phyloP scores from a whole-genome alignment of 2,888 invertebrate genomes.

The Perdita meconis region DNA sequence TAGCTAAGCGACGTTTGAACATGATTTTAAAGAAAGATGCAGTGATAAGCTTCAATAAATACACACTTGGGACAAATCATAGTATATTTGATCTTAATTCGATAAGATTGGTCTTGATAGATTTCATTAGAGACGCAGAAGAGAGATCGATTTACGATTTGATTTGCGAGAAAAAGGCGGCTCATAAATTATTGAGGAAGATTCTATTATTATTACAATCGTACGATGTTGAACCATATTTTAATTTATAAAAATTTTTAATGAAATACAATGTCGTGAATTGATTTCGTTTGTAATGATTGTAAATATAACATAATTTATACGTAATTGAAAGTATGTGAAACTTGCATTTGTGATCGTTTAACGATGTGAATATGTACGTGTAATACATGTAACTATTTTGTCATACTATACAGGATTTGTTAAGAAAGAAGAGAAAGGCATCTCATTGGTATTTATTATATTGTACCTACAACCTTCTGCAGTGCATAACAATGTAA shows the following conservation, averaged over 20 bases:
- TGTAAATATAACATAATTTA: too few relatives aligned
- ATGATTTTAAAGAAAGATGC: conserved; percentile 81
- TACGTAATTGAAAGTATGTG: too few relatives aligned
- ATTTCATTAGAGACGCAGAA: conserved; percentile 80
- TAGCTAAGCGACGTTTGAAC: conserved; percentile 87
- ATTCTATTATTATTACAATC: conserved; percentile 54
- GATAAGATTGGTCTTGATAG: conserved; percentile 83
- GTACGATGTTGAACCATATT: conserved; percentile 29
- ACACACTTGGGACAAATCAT: conserved; percentile 84
- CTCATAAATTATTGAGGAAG: conserved; percentile 62
- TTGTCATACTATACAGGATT: too few relatives aligned
- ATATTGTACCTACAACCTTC: too few relatives aligned
- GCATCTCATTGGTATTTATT: too few relatives aligned
- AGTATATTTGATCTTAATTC: conserved; percentile 84
- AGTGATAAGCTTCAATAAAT: conserved; percentile 81
- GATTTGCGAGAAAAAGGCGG: conserved; percentile 68
- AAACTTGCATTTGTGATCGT: too few relatives aligned
- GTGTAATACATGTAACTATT: too few relatives aligned
- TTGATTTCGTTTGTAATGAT: conserved; percentile 6
- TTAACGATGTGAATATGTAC: too few relatives aligned
- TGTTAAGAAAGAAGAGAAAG: too few relatives aligned
- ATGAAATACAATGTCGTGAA: neutral
- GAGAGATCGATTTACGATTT: conserved; percentile 73
- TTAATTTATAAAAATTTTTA: neutral
- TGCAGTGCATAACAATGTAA: too few relatives aligned